Evolutionary conservation across 2,888 invertebrate species (phyloP), one percentile per base, ranked within the genome.

Genomic region (Zygothrica quintamaculata): DNA sequence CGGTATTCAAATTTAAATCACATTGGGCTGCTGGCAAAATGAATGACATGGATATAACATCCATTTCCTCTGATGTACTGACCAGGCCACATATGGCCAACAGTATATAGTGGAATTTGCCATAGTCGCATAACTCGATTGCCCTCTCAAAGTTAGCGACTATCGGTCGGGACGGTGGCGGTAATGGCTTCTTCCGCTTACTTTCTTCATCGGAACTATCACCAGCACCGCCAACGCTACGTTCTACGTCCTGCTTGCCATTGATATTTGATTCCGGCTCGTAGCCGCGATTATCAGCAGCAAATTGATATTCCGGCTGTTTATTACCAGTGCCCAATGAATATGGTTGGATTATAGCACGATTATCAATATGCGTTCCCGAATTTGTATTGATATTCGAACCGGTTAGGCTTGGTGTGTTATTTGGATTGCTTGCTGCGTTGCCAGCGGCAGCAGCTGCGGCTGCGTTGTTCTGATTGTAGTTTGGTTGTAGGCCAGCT

Each of bases 1-100:
- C 93, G 53, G 97, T 97, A 89, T 95, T 95, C 85, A 98, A 93
- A 76, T 95, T 92, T 91, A 98, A 93, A 93, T 98, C 98, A 93
- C 97, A 97, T 92, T 97, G 96, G 75, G 97, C 97, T 86, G 97
- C 96, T 40, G 97, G 97, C 70, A 98, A 92, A 91, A 98, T 96
- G 93, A 97, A 98, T 78, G 97, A 97, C 95, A 98, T 96, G 86
- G 96, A 96, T 89, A 98, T 96, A 92, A 97, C 97, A 92, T 97
- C 97, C 95, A 98, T 97, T 93, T 97, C 97, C 93, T 98, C 97
- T 91, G 97, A 97, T 79, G 96, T 96, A 92, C 96, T 96, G 92
- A 97, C 97, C 92, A 97, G 96, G 84, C 98, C 97, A 92, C 97
- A 97, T 91, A 98, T 95, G 90, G 95, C 94, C 93, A 98, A 92